phyloP scores from a whole-genome alignment of 2,113 vertebrate species.

The Trogon surrucura region DNA sequence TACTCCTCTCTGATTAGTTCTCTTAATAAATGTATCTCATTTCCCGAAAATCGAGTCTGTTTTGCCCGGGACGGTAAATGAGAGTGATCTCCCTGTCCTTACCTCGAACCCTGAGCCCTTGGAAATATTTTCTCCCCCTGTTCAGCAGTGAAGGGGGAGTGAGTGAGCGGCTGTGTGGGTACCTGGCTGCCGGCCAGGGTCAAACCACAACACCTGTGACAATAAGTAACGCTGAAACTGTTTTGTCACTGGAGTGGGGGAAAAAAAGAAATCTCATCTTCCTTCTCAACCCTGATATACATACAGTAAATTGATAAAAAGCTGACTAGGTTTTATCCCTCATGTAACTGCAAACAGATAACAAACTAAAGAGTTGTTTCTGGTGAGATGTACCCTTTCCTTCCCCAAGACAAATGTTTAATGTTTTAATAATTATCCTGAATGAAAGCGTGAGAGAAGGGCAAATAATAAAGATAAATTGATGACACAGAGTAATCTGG shows the following conservation, averaged over 20 bases:
- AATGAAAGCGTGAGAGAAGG: neutral
- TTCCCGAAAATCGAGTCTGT: no score
- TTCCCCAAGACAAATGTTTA: neutral
- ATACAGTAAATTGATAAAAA: neutral
- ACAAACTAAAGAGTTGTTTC: neutral
- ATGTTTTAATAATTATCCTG: neutral
- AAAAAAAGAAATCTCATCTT: neutral
- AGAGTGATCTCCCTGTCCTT: no score
- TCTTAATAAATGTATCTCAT: no score
- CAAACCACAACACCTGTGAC: neutral
- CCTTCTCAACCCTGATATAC: neutral
- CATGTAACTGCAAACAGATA: neutral
- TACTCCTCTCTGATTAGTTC: no score
- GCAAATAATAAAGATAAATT: neutral
- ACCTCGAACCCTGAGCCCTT: no score
- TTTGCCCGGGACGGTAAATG: no score
- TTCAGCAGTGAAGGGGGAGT: no score
- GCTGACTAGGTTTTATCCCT: neutral
- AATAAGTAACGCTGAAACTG: neutral
- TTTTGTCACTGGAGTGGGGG: neutral
- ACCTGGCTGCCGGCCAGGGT: no score
- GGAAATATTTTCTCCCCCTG: no score
- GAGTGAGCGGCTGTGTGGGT: no score
- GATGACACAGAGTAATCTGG: neutral
- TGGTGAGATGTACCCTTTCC: neutral